phyloP scores from a whole-genome alignment of 2,797 vertebrate genomes.

The Dermochelys coriacea region DNA sequence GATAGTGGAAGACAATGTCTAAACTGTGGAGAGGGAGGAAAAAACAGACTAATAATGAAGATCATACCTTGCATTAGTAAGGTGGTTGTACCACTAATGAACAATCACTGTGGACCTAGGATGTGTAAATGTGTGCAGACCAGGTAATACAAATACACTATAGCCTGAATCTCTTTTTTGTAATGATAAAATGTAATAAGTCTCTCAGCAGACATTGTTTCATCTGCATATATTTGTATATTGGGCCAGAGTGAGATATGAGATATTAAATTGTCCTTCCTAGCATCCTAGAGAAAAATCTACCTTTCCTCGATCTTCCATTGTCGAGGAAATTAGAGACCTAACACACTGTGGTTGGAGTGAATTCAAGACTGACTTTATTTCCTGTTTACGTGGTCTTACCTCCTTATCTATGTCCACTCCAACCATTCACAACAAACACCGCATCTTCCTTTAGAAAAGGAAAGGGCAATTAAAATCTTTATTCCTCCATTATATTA shows the following conservation, averaged over 20 bases:
- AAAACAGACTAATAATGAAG: not conserved
- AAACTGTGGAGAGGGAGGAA: not conserved
- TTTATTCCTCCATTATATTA: too few species aligned
- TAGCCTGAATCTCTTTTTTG: not conserved
- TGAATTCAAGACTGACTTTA: too few species aligned
- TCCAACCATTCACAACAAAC: too few species aligned
- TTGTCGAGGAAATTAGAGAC: too few species aligned
- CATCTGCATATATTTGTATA: not conserved
- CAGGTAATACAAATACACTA: not conserved
- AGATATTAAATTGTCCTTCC: not conserved
- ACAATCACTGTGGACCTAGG: not conserved
- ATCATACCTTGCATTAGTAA: not conserved
- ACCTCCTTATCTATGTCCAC: too few species aligned
- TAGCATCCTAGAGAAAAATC: not conserved
- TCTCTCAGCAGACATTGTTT: not conserved
- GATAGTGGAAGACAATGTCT: not conserved
- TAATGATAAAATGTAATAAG: not conserved
- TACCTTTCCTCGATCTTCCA: not conserved
- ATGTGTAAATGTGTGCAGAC: not conserved
- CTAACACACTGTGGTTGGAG: too few species aligned
- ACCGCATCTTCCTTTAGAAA: too few species aligned
- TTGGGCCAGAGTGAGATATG: not conserved
- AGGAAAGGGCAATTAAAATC: too few species aligned
- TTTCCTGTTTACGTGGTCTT: too few species aligned
- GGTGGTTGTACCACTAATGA: not conserved